Evolutionary conservation across 2,888 invertebrate species (phyloP).

Genomic region (Eilema caniola): DNA sequence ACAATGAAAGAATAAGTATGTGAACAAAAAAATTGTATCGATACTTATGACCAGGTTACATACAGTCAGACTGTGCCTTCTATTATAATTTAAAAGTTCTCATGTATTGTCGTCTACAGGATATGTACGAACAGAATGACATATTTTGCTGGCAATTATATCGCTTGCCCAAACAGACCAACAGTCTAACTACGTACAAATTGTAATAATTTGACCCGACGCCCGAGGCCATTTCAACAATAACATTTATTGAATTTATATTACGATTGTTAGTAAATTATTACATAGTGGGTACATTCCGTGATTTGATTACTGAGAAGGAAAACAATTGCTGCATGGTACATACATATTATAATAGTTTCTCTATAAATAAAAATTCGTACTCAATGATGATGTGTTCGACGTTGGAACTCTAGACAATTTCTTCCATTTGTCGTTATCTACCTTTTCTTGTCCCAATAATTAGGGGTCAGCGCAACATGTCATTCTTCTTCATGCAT

Average conservation of each 20-base stretch:
- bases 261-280: slow-evolving; percentile 4
- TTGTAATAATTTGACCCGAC: slow-evolving; percentile 1
- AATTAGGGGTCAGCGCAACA: too few species aligned
- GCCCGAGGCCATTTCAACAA: background rate
- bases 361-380: background rate
- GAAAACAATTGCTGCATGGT: background rate
- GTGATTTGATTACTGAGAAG: slow-evolving; percentile 10
- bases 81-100: background rate
- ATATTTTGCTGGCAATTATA: background rate
- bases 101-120: background rate
- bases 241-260: slow-evolving; percentile 10
- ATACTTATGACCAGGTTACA: background rate
- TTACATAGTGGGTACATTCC: background rate
- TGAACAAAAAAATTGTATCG: too few species aligned
- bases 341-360: background rate
- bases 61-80: background rate
- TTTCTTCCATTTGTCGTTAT: too few species aligned
- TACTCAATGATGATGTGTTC: too few species aligned
- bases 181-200: background rate
- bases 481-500: too few species aligned
- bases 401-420: too few species aligned
- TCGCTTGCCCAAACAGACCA: background rate
- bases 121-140: background rate
- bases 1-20: too few species aligned
- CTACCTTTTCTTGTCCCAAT: too few species aligned